These are phyloP conservation scores for Eumeta japonica DNA, from an alignment of 1,140 invertebrate species.

Conservation along the genomic window DNA sequence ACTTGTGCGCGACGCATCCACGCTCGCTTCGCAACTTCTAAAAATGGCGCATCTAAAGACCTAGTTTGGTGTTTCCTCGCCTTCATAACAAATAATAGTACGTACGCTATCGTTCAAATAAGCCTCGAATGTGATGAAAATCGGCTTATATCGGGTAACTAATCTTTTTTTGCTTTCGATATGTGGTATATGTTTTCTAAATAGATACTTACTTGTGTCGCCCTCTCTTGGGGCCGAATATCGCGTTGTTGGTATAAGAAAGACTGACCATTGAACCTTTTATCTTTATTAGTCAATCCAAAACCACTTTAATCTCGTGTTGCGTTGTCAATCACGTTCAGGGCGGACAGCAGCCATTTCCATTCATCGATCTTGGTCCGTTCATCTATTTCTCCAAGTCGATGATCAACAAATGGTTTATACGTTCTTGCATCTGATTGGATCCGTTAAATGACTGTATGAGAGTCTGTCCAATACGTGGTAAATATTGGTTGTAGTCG, in stretches of 20 bases:
- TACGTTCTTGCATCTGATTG: no score
- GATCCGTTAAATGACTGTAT: slow-evolving; percentile 18
- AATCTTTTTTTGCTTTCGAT: no score
- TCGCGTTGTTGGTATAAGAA: background rate
- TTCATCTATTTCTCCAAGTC: slow-evolving; percentile 18
- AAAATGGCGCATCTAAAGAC: background rate
- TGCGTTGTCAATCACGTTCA: slow-evolving; percentile 15
- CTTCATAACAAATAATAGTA: no score
- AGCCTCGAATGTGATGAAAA: background rate
- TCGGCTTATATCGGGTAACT: no score
- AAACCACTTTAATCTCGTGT: slow-evolving; percentile 13
- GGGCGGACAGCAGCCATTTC: no score
- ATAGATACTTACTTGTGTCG: no score
- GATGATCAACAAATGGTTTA: slow-evolving; percentile 21
- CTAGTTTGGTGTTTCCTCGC: background rate
- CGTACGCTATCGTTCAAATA: background rate
- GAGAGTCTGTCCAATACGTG: slow-evolving; percentile 13
- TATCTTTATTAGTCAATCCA: slow-evolving; percentile 8
- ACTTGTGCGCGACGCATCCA: background rate
- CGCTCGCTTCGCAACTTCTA: background rate
- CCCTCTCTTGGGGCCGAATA: background rate
- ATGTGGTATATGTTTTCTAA: no score
- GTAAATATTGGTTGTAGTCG: no score
- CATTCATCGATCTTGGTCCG: slow-evolving; percentile 13
- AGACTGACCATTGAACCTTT: slow-evolving; percentile 19